phyloP scores from a whole-genome alignment of 2,113 vertebrate genomes.

The Takifugu bimaculatus region DNA sequence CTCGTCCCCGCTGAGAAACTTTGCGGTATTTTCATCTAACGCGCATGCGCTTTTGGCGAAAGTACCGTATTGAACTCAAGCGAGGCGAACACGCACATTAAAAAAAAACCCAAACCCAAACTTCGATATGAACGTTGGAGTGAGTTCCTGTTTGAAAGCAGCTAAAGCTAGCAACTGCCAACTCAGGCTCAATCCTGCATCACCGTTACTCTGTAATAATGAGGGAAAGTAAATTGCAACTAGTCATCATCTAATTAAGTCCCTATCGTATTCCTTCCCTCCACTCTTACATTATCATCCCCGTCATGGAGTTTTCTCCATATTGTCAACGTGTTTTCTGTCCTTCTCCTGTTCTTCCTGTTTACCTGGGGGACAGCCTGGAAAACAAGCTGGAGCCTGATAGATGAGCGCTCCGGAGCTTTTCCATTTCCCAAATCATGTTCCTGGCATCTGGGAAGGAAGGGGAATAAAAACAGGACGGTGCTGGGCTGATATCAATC shows the following conservation, averaged over 20 bases:
- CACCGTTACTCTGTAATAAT: slow-evolving; percentile 26
- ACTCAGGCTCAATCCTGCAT: slow-evolving; percentile 30
- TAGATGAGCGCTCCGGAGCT: slow-evolving; percentile 51
- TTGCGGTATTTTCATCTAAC: no score
- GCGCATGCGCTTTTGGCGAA: no score
- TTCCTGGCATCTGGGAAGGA: slow-evolving; percentile 64
- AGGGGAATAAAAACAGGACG: slow-evolving; percentile 51
- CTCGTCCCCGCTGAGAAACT: no score
- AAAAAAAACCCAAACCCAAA: no score
- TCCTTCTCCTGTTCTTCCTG: slow-evolving; percentile 3
- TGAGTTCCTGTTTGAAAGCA: no score
- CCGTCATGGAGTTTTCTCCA: neutral
- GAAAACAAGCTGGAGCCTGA: slow-evolving; percentile 57
- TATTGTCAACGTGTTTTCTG: neutral
- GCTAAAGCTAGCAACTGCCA: slow-evolving; percentile 20
- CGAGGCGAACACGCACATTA: no score
- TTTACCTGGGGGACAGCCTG: neutral
- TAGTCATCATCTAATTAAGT: slow-evolving; percentile 49
- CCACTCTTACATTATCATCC: slow-evolving; percentile 12
- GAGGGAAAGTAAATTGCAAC: slow-evolving; percentile 47
- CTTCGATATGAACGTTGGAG: no score
- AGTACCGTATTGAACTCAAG: no score
- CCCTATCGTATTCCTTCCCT: slow-evolving; percentile 11
- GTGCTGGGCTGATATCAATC: slow-evolving; percentile 58
- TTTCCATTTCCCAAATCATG: slow-evolving; percentile 66